Conservation (phyloP, 2,888 invertebrate genomes). For the Dusona sp. region DNA sequence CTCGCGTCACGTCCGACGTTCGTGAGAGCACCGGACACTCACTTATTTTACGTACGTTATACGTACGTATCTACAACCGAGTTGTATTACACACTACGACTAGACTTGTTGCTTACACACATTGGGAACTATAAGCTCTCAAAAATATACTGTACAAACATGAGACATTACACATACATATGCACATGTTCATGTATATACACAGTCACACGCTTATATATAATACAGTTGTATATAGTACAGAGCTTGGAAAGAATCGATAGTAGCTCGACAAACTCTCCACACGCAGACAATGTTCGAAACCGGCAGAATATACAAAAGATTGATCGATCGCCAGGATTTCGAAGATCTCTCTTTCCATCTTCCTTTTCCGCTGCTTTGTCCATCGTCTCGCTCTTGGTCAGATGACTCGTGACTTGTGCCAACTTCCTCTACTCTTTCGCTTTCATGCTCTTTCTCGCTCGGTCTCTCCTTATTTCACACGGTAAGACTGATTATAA, state of each 20-base stretch:
- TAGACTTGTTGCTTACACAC: slow-evolving; percentile 22
- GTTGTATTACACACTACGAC: slow-evolving; percentile 40
- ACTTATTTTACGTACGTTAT: slow-evolving; percentile 41
- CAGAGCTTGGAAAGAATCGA: slow-evolving; percentile 62
- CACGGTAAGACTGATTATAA: background rate
- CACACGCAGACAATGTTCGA: slow-evolving; percentile 21
- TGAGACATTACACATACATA: background rate
- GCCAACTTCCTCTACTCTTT: background rate
- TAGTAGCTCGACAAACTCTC: slow-evolving; percentile 58
- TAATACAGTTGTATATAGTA: background rate
- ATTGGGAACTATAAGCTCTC: background rate
- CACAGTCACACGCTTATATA: slow-evolving; percentile 6
- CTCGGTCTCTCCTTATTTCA: background rate
- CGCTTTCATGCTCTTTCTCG: background rate
- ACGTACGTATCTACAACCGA: background rate
- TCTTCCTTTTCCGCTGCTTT: slow-evolving; percentile 15
- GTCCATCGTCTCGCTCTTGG: slow-evolving; percentile 26
- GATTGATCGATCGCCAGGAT: slow-evolving; percentile 67
- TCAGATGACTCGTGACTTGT: slow-evolving; percentile 56
- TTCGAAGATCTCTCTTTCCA: slow-evolving; percentile 51
- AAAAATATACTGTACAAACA: slow-evolving; percentile 1
- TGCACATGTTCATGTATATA: background rate
- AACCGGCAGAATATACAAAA: slow-evolving; percentile 36
- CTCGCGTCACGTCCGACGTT: slow-evolving; percentile 70
- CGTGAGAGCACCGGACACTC: slow-evolving; percentile 58